Percentiles rank a stretch among this genome's conserved stretches.
These are phyloP conservation scores for Keiferia lycopersicella DNA, from an alignment of 2,888 invertebrate genomes.

Conservation along the genomic window DNA sequence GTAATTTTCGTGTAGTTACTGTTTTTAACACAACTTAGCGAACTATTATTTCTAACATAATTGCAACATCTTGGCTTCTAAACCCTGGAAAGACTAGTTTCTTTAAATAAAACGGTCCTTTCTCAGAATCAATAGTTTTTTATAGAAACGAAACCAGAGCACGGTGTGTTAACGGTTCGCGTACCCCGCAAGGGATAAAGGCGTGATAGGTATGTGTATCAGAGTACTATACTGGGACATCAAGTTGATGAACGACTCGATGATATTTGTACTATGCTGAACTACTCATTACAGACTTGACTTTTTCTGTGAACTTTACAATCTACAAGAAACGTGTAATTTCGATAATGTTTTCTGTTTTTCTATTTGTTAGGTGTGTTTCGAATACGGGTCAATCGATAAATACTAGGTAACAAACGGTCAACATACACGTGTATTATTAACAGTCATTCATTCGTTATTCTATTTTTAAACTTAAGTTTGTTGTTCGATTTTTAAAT, in stretches of 20 bases:
- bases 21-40: not conserved
- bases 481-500: not conserved
- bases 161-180: no score
- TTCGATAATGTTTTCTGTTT: not conserved
- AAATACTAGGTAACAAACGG: constrained; percentile 2
- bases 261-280: no score
- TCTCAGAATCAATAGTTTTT: no score
- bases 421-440: not conserved
- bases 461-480: not conserved
- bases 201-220: no score
- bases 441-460: not conserved
- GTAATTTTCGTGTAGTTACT: not conserved
- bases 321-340: not conserved
- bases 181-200: no score
- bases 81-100: no score
- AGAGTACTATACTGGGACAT: no score
- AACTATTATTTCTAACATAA: not conserved
- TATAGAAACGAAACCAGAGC: no score
- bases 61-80: no score
- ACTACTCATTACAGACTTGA: no score
- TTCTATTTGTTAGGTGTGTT: not conserved
- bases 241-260: no score
- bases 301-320: not conserved
- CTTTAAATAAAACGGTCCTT: no score
- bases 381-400: not conserved